Conservation (phyloP, 1,140 invertebrate species). For the Dendrolimus kikuchii region DNA sequence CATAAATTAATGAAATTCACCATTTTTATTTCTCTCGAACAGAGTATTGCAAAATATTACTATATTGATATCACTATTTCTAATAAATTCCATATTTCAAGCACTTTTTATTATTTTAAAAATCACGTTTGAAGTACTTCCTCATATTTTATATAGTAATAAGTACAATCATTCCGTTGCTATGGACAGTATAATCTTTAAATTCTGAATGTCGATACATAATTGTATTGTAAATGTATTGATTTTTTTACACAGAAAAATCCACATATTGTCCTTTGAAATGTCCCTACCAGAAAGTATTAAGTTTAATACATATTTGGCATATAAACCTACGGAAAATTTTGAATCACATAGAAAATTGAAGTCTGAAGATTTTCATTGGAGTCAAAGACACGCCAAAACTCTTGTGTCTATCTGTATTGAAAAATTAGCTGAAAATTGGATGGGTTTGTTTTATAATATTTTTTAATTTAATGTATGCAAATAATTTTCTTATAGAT, state of each 20-base stretch:
- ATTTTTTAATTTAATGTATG: not conserved
- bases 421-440: constrained; percentile 55
- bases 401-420: constrained; percentile 49
- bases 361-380: constrained; percentile 55
- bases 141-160: too few relatives aligned
- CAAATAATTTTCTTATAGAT: constrained; percentile 1
- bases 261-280: constrained; percentile 20
- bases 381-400: constrained; percentile 53
- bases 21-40: too few relatives aligned
- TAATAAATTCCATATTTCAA: too few relatives aligned
- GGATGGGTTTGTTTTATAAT: constrained; percentile 43
- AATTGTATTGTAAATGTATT: too few relatives aligned
- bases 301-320: constrained; percentile 41
- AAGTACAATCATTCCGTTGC: too few relatives aligned
- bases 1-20: too few relatives aligned
- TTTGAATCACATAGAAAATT: constrained; percentile 39
- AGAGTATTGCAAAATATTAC: too few relatives aligned
- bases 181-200: too few relatives aligned
- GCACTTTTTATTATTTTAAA: too few relatives aligned
- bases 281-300: constrained; percentile 39
- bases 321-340: constrained; percentile 40
- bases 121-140: too few relatives aligned
- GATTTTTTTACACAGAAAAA: not conserved
- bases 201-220: too few relatives aligned
- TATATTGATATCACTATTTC: too few relatives aligned